phyloP scores from a whole-genome alignment of 2,888 invertebrate genomes.

The Trichopria drosophilae region DNA sequence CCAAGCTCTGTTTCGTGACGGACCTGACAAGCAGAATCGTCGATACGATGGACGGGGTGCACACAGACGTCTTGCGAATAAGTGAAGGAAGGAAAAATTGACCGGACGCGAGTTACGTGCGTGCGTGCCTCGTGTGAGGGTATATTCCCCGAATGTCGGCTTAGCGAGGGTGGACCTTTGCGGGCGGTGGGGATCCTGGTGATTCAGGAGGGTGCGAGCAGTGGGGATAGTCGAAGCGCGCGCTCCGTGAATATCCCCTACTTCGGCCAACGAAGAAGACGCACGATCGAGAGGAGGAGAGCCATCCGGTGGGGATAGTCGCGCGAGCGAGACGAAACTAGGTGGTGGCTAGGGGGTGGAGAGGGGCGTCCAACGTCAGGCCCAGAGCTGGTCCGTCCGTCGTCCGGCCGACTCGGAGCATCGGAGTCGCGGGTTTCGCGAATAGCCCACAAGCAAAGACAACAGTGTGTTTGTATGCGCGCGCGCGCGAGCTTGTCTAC shows the following conservation, averaged over 20 bases:
- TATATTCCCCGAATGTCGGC: no score
- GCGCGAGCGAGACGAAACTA: conserved; percentile 50
- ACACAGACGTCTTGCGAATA: neutral
- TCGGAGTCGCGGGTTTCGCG: conserved; percentile 52
- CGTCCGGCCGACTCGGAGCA: conserved; percentile 57
- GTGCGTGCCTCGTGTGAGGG: no score
- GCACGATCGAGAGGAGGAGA: conserved; percentile 11
- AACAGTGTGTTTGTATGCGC: conserved; percentile 22
- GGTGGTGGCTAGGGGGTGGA: conserved; percentile 20
- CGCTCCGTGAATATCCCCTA: no score
- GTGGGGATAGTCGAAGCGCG: neutral
- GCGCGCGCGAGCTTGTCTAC: conserved; percentile 32
- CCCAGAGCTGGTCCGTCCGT: conserved; percentile 57
- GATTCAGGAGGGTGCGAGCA: conserved; percentile 6
- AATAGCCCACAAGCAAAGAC: conserved; percentile 28
- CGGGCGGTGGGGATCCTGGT: no score
- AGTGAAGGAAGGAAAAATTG: neutral
- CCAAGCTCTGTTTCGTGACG: no score
- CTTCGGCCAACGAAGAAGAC: no score
- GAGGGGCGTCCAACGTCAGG: conserved; percentile 40
- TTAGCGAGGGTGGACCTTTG: no score
- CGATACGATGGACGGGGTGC: conserved; percentile 1
- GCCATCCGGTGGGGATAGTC: conserved; percentile 41
- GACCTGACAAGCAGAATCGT: conserved; percentile 1
- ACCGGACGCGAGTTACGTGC: neutral